Percentiles rank a stretch among this genome's conserved stretches.
Conservation (phyloP, 2,797 vertebrate species). For the Etheostoma perlongum region DNA sequence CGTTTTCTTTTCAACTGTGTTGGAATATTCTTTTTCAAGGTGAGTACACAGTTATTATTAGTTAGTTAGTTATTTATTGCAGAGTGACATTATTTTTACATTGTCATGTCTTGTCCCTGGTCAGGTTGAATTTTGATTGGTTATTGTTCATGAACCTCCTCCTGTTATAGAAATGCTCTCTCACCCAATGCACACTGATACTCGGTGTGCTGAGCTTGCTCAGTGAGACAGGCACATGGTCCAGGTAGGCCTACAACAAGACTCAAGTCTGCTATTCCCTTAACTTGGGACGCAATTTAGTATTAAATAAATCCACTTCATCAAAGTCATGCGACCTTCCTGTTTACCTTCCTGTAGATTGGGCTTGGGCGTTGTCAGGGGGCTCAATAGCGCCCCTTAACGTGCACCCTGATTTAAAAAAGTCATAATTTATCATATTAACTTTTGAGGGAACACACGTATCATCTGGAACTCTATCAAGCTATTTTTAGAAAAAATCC, state of each 20-base stretch:
- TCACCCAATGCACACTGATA: neutral
- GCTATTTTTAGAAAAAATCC: no score
- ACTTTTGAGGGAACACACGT: no score
- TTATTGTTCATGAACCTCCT: neutral
- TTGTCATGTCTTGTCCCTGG: neutral
- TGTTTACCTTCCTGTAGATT: neutral
- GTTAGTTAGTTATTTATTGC: neutral
- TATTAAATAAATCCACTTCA: neutral
- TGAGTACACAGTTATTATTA: conserved; percentile 58
- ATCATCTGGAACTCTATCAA: no score
- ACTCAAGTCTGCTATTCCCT: neutral
- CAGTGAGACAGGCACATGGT: neutral
- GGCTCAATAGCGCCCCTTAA: no score
- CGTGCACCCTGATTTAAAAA: no score
- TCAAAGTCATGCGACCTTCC: neutral
- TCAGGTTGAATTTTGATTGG: neutral
- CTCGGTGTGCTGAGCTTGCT: no score
- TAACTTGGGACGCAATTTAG: neutral
- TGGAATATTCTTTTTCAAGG: conserved; percentile 91
- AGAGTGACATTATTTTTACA: neutral
- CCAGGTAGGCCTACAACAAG: neutral
- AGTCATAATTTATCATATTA: no score
- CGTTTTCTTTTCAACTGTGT: conserved; percentile 77
- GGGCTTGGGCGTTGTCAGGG: no score
- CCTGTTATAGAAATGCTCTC: neutral